These are phyloP conservation scores for Asbolus verrucosus DNA, from an alignment of 1,140 invertebrate genomes.

Conservation along the genomic window DNA sequence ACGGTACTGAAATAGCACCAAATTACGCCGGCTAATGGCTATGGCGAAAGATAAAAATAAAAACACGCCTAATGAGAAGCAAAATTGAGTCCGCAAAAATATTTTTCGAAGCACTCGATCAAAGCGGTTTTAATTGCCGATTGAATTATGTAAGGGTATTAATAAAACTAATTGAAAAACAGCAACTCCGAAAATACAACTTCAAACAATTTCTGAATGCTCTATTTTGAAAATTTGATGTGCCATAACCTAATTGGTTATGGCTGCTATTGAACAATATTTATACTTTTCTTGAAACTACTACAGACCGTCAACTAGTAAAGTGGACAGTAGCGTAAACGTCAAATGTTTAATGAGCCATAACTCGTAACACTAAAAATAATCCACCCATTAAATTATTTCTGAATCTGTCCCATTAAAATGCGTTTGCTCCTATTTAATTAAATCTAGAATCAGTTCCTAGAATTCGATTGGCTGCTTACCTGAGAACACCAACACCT, in stretches of 20 bases:
- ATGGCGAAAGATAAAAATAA: slow-evolving; percentile 24
- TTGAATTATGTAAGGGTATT: too few species aligned
- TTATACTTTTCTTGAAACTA: too few species aligned
- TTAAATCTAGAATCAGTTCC: too few species aligned
- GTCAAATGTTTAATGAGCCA: slow-evolving; percentile 11
- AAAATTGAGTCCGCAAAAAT: neutral
- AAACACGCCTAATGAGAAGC: slow-evolving; percentile 24
- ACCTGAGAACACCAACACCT: too few species aligned
- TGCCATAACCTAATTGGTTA: too few species aligned
- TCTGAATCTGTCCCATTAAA: neutral
- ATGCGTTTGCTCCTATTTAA: neutral
- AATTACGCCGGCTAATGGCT: slow-evolving; percentile 25
- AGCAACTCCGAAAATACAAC: slow-evolving; percentile 3
- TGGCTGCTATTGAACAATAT: too few species aligned
- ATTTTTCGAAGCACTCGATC: neutral
- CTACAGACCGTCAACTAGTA: too few species aligned
- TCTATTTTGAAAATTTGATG: too few species aligned
- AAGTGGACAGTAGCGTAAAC: neutral
- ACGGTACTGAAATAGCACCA: slow-evolving; percentile 7
- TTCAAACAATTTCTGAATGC: too few species aligned
- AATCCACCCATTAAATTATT: neutral
- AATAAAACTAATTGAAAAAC: slow-evolving; percentile 1
- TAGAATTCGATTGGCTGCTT: too few species aligned
- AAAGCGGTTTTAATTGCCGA: too few species aligned
- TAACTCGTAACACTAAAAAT: slow-evolving; percentile 2